A percentile compares a stretch with the other conserved stretches of the same genome.
These are phyloP conservation scores for Cephalotes varians DNA, from an alignment of 2,888 invertebrate genomes.

Conservation along the genomic window DNA sequence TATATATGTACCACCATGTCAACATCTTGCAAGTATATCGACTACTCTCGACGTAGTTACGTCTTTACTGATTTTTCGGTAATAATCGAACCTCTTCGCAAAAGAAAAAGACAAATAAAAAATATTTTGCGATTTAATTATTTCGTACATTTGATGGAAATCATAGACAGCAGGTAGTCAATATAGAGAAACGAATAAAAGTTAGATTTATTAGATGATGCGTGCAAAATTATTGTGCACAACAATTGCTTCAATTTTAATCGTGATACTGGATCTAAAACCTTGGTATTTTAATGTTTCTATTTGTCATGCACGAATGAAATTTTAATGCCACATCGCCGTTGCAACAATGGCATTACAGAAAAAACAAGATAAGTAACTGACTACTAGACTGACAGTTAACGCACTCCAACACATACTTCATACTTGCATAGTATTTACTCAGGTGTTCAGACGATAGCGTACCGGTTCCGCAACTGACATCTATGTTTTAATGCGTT, in stretches of 20 bases:
- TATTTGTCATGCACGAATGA: not conserved
- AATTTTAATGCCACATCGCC: constrained; percentile 14
- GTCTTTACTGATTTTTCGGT: not conserved
- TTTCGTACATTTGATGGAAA: not conserved
- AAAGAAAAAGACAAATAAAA: not conserved
- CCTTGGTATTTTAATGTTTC: constrained; percentile 9
- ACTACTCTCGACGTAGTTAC: not conserved
- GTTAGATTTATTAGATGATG: not conserved
- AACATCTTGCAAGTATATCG: constrained; percentile 57
- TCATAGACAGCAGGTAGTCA: too few species aligned
- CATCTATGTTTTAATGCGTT: constrained; percentile 35
- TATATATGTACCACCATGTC: constrained; percentile 62
- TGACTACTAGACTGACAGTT: constrained; percentile 50
- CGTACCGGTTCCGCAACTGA: constrained; percentile 16
- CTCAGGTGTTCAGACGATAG: constrained; percentile 62
- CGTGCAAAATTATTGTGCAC: constrained; percentile 4
- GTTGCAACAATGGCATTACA: constrained; percentile 16
- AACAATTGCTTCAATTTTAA: not conserved
- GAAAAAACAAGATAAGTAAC: constrained; percentile 51
- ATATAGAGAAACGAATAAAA: not conserved
- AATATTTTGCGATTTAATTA: not conserved
- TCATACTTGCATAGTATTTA: constrained; percentile 54
- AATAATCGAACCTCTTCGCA: not conserved
- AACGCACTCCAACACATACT: constrained; percentile 55
- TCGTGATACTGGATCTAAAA: not conserved